These are phyloP conservation scores for Eupithecia insigniata DNA, from an alignment of 2,888 invertebrate genomes.

Conservation along the genomic window DNA sequence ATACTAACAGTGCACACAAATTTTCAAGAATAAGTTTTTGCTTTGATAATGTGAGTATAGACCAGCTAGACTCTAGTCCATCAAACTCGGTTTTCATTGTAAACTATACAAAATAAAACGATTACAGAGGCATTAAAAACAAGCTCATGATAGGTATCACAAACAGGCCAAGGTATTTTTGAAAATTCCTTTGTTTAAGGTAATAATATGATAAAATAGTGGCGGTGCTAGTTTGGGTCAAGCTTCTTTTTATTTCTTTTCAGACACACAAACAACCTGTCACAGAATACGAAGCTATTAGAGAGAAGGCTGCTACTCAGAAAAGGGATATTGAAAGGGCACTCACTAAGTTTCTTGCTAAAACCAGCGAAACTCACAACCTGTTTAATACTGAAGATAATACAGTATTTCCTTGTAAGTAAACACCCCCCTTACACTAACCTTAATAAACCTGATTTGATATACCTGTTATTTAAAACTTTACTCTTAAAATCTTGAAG, in stretches of 20 bases:
- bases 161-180: no score
- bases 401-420: conserved; percentile 93
- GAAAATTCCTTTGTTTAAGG: no score
- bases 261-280: conserved; percentile 98
- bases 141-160: no score
- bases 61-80: no score
- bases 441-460: background rate
- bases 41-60: background rate
- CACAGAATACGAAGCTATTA: conserved; percentile 97
- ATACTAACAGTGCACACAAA: background rate
- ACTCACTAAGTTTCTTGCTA: conserved; percentile 95
- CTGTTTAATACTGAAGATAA: conserved; percentile 95
- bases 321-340: conserved; percentile 97
- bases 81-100: no score
- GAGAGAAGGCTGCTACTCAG: conserved; percentile 97
- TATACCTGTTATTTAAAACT: background rate
- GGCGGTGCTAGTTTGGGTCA: no score
- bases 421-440: background rate
- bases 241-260: conserved; percentile 40
- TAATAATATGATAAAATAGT: no score
- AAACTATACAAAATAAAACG: no score
- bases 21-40: background rate
- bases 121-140: no score
- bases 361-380: conserved; percentile 95
- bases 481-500: background rate